A percentile compares a stretch with the other conserved stretches of the same genome.
Conservation (phyloP, 2,113 vertebrate genomes). For the Saguinus midas region DNA sequence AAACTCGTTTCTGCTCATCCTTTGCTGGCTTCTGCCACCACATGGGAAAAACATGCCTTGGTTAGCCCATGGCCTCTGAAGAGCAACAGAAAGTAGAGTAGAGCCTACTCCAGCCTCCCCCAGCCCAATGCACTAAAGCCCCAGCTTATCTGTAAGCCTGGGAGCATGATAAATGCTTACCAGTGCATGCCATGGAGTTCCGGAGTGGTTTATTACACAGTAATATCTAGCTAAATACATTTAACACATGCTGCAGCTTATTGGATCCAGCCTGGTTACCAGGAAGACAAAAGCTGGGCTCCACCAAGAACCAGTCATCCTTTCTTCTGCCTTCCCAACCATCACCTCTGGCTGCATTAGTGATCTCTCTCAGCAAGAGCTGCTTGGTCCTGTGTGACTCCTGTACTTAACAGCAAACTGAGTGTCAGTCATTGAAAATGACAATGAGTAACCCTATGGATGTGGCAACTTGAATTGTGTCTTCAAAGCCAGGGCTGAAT, state of each 20-base stretch:
- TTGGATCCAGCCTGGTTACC: not conserved
- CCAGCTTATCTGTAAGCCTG: no score
- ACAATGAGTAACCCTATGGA: not conserved
- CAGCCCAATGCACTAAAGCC: not conserved
- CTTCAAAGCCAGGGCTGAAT: not conserved
- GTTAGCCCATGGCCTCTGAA: not conserved
- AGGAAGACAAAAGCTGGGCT: not conserved
- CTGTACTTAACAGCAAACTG: not conserved
- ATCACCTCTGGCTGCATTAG: not conserved
- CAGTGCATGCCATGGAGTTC: not conserved
- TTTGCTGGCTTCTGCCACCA: not conserved
- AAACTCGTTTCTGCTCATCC: not conserved
- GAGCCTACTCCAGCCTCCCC: not conserved
- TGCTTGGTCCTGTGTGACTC: not conserved
- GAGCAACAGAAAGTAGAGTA: not conserved
- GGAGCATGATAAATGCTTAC: fast-evolving
- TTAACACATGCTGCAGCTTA: not conserved
- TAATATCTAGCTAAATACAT: not conserved
- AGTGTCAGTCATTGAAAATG: not conserved
- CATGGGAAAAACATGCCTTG: not conserved
- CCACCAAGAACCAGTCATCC: not conserved
- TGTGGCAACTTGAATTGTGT: not conserved
- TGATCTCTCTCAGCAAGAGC: not conserved
- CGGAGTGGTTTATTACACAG: not conserved
- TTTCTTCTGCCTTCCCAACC: not conserved